Evolutionary conservation across 30 jellyfish, hydroid and myxozoan species (phyloP).

Genomic region (Phacellophora camtschatica): DNA sequence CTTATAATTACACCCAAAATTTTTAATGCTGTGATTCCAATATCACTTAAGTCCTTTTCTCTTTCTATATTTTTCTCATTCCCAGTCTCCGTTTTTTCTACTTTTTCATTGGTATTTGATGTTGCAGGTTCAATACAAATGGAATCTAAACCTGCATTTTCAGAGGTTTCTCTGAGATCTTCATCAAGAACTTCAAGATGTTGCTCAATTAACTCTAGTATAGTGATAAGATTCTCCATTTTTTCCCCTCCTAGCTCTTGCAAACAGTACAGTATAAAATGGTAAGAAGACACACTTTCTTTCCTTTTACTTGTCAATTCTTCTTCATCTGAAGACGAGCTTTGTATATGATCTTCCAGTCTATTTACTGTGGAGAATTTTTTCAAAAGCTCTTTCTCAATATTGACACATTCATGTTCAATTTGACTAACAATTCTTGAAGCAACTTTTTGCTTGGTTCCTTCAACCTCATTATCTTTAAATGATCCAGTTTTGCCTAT

Average conservation of each 20-base stretch:
- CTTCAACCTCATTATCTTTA: too few species aligned
- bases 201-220: constrained; percentile 15
- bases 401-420: background rate
- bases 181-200: background rate
- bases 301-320: background rate
- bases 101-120: background rate
- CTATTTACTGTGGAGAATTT: background rate
- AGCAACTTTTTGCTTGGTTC: too few species aligned
- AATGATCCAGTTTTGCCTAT: background rate
- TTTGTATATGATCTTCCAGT: background rate
- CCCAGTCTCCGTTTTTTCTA: background rate
- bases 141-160: background rate
- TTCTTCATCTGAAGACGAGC: background rate
- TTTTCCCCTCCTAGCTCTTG: background rate
- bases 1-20: background rate
- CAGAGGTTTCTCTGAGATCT: background rate
- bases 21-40: background rate
- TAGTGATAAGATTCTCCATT: background rate
- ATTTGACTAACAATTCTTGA: too few species aligned
- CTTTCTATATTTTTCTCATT: background rate
- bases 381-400: background rate
- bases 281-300: background rate
- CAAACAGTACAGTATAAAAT: background rate
- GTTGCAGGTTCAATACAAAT: background rate
- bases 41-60: background rate